phyloP scores from a whole-genome alignment of 2,888 invertebrate species.

The Cephus sareptanus region DNA sequence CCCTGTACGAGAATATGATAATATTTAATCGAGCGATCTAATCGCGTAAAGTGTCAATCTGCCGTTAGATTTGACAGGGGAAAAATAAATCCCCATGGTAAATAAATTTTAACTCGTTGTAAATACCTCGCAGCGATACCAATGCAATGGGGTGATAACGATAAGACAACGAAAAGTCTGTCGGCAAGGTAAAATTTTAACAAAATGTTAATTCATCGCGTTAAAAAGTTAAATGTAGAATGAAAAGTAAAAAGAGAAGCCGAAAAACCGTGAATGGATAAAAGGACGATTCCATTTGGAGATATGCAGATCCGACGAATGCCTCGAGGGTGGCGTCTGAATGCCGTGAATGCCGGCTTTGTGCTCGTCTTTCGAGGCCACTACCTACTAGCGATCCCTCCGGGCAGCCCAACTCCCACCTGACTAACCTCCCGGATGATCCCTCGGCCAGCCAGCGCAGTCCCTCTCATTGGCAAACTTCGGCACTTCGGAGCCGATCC shows the following conservation, averaged over 20 bases:
- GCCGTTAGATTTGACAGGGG: neutral
- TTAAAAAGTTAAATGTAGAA: neutral
- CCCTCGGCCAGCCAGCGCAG: neutral
- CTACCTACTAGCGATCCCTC: neutral
- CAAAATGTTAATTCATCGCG: neutral
- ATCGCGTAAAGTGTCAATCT: neutral
- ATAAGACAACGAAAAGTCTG: neutral
- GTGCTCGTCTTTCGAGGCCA: constrained; percentile 17
- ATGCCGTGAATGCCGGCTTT: constrained; percentile 36
- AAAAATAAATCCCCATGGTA: neutral
- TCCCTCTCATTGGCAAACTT: neutral
- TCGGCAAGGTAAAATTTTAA: neutral
- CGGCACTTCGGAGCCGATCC: neutral
- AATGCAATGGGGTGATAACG: neutral
- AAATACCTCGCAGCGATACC: neutral
- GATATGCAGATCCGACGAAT: constrained; percentile 54
- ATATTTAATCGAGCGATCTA: neutral
- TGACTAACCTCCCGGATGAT: neutral
- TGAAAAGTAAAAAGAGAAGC: neutral
- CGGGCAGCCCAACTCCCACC: neutral
- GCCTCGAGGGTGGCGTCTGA: constrained; percentile 38
- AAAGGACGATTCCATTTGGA: constrained; percentile 42
- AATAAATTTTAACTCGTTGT: neutral
- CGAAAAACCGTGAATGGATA: neutral
- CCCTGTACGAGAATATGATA: neutral